Percentiles rank a stretch among this genome's conserved stretches.
Evolutionary conservation across 2,113 vertebrate species (phyloP).

Genomic region (Phalacrocorax pelagicus): DNA sequence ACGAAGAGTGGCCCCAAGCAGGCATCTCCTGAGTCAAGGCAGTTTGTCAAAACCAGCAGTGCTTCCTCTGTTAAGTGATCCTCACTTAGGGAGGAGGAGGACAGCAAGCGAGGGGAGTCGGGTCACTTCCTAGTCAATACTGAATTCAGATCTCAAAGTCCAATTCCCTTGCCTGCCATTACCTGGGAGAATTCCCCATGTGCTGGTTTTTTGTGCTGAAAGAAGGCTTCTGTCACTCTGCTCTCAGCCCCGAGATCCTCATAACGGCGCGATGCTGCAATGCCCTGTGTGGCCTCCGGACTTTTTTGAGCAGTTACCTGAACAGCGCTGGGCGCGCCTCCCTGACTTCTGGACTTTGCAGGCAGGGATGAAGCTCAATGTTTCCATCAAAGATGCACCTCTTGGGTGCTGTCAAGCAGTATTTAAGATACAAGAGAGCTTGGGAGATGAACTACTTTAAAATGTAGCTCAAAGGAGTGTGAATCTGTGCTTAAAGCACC

Average conservation of each 20-base stretch:
- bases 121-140: not conserved
- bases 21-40: not conserved
- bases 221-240: not conserved
- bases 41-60: not conserved
- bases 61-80: not conserved
- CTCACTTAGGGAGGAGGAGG: not conserved
- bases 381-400: not conserved
- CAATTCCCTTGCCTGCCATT: not conserved
- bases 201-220: not conserved
- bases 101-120: not conserved
- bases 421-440: not conserved
- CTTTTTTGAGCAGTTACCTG: not conserved
- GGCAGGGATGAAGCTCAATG: not conserved
- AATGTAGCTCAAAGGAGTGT: not conserved
- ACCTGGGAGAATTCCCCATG: not conserved
- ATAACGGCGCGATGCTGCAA: accelerated
- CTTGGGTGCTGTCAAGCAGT: not conserved
- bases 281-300: not conserved
- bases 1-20: not conserved
- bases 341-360: not conserved
- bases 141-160: not conserved
- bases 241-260: not conserved
- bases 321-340: accelerated
- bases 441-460: not conserved
- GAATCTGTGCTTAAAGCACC: not conserved